Evolutionary conservation across 2,113 vertebrate species (phyloP).

Genomic region (Tachysurus vachellii): DNA sequence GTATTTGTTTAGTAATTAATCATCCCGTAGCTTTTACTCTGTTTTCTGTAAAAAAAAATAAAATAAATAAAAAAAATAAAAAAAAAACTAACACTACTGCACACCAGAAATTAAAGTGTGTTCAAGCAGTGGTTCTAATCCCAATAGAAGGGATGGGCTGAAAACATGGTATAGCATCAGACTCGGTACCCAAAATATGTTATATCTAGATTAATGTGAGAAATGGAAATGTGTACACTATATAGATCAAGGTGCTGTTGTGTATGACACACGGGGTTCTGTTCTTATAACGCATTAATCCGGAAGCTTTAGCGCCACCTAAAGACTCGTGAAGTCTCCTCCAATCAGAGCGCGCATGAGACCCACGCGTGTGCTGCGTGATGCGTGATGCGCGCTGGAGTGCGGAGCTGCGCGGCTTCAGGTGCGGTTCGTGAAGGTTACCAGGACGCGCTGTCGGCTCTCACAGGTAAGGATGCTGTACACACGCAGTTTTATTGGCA

Average conservation of each 20-base stretch:
- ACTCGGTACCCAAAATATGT: not conserved
- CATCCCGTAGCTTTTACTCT: not conserved
- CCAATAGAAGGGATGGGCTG: not conserved
- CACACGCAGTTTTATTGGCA: not conserved
- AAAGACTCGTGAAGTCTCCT: not conserved
- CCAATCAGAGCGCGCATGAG: slow-evolving; percentile 60
- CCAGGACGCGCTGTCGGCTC: slow-evolving; percentile 57
- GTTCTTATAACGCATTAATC: not conserved
- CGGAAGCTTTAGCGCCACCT: slow-evolving; percentile 29
- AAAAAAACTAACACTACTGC: too few species aligned
- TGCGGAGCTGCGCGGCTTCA: slow-evolving; percentile 64
- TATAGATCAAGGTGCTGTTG: not conserved
- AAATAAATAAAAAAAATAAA: too few species aligned
- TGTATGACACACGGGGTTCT: too few species aligned
- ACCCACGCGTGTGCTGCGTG: slow-evolving; percentile 17
- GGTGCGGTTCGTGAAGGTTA: slow-evolving; percentile 67
- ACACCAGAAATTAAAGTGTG: not conserved
- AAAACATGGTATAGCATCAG: not conserved
- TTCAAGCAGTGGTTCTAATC: not conserved
- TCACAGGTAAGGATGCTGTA: slow-evolving; percentile 66
- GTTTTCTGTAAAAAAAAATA: too few species aligned
- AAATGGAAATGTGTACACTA: not conserved
- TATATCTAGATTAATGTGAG: not conserved
- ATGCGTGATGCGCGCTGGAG: slow-evolving; percentile 48
- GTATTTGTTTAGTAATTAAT: not conserved